Evolutionary conservation across 2,888 invertebrate genomes (phyloP).

Genomic region (Tineola bisselliella): DNA sequence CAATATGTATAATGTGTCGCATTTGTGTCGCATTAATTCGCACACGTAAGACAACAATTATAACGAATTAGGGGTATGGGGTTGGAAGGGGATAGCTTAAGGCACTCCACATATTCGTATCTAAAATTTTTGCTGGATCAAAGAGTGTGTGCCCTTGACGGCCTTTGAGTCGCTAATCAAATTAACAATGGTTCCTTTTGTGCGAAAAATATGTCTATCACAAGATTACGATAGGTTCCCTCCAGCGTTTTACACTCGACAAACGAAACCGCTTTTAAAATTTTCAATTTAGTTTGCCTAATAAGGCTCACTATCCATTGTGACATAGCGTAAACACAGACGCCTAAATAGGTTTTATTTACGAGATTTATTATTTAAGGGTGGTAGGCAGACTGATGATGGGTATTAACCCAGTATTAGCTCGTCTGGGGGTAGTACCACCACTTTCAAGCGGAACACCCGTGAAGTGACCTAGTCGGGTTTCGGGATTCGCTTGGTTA

Average conservation of each 20-base stretch:
- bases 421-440: no score
- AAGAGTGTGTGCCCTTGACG: conserved; percentile 58
- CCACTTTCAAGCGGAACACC: no score
- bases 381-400: no score
- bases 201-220: conserved; percentile 69
- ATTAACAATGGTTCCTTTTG: conserved; percentile 65
- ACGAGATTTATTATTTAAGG: no score
- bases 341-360: no score
- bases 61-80: not conserved
- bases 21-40: not conserved
- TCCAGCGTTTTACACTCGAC: not conserved
- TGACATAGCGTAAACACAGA: no score
- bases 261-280: not conserved
- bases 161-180: conserved; percentile 67
- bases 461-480: no score
- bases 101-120: conserved; percentile 50
- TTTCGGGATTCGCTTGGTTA: no score
- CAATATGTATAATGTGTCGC: not conserved
- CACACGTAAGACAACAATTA: not conserved
- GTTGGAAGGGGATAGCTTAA: conserved; percentile 12
- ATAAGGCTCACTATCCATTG: no score
- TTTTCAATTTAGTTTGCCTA: not conserved
- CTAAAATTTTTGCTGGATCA: conserved; percentile 65
- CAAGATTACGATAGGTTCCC: conserved; percentile 8
- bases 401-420: no score